phyloP scores from a whole-genome alignment of 2,113 vertebrate genomes.

The Triplophysa dalaica region DNA sequence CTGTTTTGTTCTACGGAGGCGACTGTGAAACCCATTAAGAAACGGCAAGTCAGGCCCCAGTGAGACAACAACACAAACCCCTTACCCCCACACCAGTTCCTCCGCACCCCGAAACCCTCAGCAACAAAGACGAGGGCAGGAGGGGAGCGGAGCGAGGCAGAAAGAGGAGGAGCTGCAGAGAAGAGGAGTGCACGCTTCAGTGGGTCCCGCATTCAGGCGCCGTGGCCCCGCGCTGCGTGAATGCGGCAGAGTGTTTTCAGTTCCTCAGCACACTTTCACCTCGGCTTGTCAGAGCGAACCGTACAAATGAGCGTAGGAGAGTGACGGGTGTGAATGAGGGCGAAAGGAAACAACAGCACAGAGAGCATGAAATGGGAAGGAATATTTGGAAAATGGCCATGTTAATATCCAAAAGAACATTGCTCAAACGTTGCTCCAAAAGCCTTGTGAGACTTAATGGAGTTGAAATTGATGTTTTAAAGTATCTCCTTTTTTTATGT shows the following conservation, averaged over 20 bases:
- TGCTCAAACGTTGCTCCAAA: neutral
- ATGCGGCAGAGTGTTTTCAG: constrained; percentile 25
- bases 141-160: constrained; percentile 59
- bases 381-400: neutral
- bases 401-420: neutral
- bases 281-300: constrained; percentile 28
- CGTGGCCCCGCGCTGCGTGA: constrained; percentile 5
- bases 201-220: constrained; percentile 60
- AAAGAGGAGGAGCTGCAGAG: constrained; percentile 56
- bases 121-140: constrained; percentile 51
- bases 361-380: neutral
- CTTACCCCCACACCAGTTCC: constrained; percentile 29
- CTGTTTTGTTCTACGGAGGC: constrained; percentile 40
- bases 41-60: constrained; percentile 46
- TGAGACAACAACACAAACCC: constrained; percentile 45
- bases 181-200: constrained; percentile 67
- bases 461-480: too few species aligned
- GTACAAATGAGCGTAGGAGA: constrained; percentile 32
- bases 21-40: constrained; percentile 50
- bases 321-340: constrained; percentile 13
- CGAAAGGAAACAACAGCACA: neutral
- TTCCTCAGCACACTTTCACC: constrained; percentile 40
- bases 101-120: constrained; percentile 38
- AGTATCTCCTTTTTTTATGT: too few species aligned
- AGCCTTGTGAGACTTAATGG: neutral